Base-by-base conservation (phyloP, 2,113 vertebrate species). In the Muscicapa adusta region DNA sequence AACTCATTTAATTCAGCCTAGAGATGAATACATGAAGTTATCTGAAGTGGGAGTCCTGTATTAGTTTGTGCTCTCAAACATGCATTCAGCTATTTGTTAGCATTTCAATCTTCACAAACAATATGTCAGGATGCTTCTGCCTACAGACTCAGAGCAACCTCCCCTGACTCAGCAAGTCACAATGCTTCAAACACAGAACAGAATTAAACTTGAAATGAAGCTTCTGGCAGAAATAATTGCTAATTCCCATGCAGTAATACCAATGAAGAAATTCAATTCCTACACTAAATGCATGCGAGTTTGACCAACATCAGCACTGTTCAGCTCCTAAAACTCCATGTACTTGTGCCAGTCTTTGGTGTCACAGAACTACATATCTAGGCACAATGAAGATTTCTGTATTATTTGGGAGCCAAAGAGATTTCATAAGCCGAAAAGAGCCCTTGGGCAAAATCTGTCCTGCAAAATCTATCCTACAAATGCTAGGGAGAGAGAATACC, bases 1-100 rank as follows among this genome's bases (percentile, higher is more conserved):
- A 99, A 94, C 28, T 99, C 99, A 28, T 97, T 99, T 93, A 99
- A 93, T 96, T 99, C 99, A 24, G 99, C 99, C 99, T 99, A 74
- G 60, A 85, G 56, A 77, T 14, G 83, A 93, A 93, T 5, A 83
- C 57, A 70, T 34, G 13, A 57, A 68, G 23, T 88, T 48, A 88
- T 45, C 60, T 89, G 24, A 73, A 75, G 53, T 42, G 33, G 29
- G 19, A 76, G 26, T 31, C 40, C 14, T 70, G 5, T 38, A 19
- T 36, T 17, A n/a, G 19, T 50, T 34, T 48, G 29, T 40, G 22
- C 51, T 65, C 51, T 65, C 50, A 92, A 58, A 81, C 38, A 29
- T 12, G 12, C 29, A 34, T 72, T 57, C 56, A 63, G 42, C 53
- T 77, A 15, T 31, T 53, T 36, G 24, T 14, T 65, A 51, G 38